Conservation (phyloP, 35 echinoderm and acorn worm species). For the Nesometra sesokonis region DNA sequence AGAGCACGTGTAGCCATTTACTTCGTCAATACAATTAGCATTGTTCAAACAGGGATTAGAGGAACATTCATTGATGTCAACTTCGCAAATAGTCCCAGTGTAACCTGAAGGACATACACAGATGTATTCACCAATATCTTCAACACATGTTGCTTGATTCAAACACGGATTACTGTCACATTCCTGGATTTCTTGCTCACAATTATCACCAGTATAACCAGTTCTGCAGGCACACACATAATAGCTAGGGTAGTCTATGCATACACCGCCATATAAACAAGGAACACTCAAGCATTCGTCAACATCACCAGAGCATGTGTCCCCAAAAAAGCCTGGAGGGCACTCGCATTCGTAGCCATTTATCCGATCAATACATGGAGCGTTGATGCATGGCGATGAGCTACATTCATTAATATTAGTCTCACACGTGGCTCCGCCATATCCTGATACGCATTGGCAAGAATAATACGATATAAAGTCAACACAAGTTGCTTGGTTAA, state of each 20-base stretch:
- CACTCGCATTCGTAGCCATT: background rate
- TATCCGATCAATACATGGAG: slow-evolving; percentile 3
- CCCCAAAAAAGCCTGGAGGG: background rate
- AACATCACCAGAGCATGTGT: slow-evolving; percentile 30
- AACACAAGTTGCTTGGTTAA: background rate
- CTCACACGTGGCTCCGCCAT: background rate
- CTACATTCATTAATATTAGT: background rate
- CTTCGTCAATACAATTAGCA: background rate
- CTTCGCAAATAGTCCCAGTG: background rate
- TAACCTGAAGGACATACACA: background rate
- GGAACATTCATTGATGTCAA: background rate
- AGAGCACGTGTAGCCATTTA: background rate
- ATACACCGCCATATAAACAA: slow-evolving; percentile 50
- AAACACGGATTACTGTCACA: background rate
- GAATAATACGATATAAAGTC: background rate
- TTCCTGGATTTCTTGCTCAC: background rate
- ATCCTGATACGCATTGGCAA: background rate
- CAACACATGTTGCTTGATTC: background rate
- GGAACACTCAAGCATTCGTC: slow-evolving; percentile 64
- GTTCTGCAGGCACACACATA: slow-evolving; percentile 18
- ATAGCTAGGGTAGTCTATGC: slow-evolving; percentile 3
- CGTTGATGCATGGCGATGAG: slow-evolving; percentile 4
- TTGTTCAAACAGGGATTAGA: background rate
- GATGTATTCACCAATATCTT: background rate
- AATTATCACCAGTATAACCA: slow-evolving; percentile 29